Percentiles rank a stretch among this genome's conserved stretches.
Evolutionary conservation across 2,113 vertebrate species (phyloP).

Genomic region (Ptilonorhynchus violaceus): DNA sequence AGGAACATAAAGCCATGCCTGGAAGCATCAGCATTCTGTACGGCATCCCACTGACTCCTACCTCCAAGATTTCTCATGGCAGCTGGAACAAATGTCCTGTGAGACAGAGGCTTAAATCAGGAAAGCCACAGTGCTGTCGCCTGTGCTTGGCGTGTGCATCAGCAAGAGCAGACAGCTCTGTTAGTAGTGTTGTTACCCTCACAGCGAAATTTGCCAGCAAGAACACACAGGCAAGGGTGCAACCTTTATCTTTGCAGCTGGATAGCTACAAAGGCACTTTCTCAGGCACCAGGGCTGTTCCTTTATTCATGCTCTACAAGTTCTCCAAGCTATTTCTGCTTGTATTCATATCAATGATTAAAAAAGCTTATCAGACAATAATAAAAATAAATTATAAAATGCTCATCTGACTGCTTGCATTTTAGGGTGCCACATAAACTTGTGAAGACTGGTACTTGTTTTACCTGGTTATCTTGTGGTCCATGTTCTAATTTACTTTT

Average conservation of each 20-base stretch:
- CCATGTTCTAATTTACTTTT: not conserved
- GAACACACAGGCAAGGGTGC: not conserved
- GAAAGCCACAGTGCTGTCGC: not conserved
- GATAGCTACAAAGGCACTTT: not conserved
- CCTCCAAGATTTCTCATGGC: not conserved
- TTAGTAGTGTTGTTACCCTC: not conserved
- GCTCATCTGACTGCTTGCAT: not conserved
- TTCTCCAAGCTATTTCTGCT: not conserved
- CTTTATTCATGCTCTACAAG: not conserved
- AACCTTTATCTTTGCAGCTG: not conserved
- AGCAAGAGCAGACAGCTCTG: not conserved
- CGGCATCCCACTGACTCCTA: not conserved
- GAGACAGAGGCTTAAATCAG: not conserved
- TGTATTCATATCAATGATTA: not conserved
- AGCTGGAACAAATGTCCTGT: not conserved
- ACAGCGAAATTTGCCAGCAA: not conserved
- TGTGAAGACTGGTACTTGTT: not conserved
- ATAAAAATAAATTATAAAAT: not conserved
- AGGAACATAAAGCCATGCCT: not conserved
- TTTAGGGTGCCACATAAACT: not conserved
- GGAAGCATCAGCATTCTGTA: not conserved
- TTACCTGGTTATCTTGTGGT: not conserved
- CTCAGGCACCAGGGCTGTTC: not conserved
- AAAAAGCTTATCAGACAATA: not conserved
- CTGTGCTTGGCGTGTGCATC: not conserved